Conservation (phyloP, 2,797 vertebrate species). For the Periparus ater region DNA sequence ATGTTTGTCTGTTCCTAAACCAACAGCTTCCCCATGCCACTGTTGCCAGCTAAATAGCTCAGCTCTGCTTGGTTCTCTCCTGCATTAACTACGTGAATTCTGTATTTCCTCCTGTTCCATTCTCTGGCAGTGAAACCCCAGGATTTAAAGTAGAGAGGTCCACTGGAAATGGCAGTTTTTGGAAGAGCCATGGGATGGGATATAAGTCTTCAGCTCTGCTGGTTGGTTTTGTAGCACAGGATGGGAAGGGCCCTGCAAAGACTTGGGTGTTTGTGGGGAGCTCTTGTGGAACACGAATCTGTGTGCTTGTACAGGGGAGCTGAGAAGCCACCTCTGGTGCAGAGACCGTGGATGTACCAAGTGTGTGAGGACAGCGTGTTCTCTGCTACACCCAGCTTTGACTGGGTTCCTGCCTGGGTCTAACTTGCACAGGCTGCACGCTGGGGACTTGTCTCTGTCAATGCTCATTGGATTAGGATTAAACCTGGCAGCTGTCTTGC, state of each 20-base stretch:
- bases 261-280: neutral
- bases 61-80: neutral
- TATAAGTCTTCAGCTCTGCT: neutral
- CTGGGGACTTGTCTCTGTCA: accelerated
- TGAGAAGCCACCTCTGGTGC: neutral
- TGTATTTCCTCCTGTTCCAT: neutral
- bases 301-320: accelerated
- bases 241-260: neutral
- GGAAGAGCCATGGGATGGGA: neutral
- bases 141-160: neutral
- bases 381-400: accelerated
- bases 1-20: neutral
- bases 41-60: neutral
- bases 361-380: accelerated
- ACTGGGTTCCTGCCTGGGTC: neutral
- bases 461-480: neutral
- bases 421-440: neutral
- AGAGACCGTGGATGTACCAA: neutral
- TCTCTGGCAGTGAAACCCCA: neutral
- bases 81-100: neutral
- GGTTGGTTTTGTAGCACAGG: neutral
- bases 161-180: neutral
- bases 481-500: neutral
- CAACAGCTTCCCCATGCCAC: neutral
- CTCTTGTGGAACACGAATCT: accelerated